Conservation (phyloP, 2,113 vertebrate species). For the Okapia johnstoni region DNA sequence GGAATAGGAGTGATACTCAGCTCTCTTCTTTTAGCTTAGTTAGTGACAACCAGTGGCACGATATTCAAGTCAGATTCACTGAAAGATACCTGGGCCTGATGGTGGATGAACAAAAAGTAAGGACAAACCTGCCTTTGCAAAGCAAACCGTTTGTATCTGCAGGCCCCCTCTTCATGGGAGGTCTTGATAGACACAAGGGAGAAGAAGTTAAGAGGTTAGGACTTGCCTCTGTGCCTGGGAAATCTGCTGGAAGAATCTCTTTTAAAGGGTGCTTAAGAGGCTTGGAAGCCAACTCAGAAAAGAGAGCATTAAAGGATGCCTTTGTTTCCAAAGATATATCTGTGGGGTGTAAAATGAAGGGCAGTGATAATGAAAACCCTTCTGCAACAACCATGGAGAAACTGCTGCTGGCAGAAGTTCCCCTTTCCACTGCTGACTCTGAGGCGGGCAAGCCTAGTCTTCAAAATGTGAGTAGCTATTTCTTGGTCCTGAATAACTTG, state of each 20-base stretch:
- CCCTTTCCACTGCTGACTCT: slow-evolving; percentile 62
- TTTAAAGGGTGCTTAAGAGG: slow-evolving; percentile 92
- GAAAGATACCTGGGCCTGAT: slow-evolving; percentile 83
- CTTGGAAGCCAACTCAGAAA: slow-evolving; percentile 83
- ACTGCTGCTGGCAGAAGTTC: slow-evolving; percentile 49
- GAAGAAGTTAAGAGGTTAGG: slow-evolving; percentile 82
- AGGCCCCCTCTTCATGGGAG: slow-evolving; percentile 87
- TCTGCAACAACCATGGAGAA: slow-evolving; percentile 44
- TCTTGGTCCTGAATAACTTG: slow-evolving; percentile 86
- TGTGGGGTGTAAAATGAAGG: slow-evolving; percentile 86
- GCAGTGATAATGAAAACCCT: slow-evolving; percentile 55
- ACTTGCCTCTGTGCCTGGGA: slow-evolving; percentile 85
- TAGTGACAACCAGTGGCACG: slow-evolving; percentile 88
- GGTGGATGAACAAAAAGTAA: slow-evolving; percentile 85
- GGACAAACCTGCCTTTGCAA: slow-evolving; percentile 75
- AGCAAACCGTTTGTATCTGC: slow-evolving; percentile 79
- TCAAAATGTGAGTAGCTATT: slow-evolving; percentile 73
- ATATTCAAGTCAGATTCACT: slow-evolving; percentile 82
- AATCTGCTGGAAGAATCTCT: slow-evolving; percentile 84
- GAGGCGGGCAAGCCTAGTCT: slow-evolving; percentile 72
- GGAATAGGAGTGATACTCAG: slow-evolving; percentile 77
- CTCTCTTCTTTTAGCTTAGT: slow-evolving; percentile 81
- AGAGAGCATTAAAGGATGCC: slow-evolving; percentile 84
- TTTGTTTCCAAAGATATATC: slow-evolving; percentile 91
- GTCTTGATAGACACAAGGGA: slow-evolving; percentile 82